Base-by-base conservation (phyloP, 2,888 invertebrate species). In the Hoplodrina ambigua region DNA sequence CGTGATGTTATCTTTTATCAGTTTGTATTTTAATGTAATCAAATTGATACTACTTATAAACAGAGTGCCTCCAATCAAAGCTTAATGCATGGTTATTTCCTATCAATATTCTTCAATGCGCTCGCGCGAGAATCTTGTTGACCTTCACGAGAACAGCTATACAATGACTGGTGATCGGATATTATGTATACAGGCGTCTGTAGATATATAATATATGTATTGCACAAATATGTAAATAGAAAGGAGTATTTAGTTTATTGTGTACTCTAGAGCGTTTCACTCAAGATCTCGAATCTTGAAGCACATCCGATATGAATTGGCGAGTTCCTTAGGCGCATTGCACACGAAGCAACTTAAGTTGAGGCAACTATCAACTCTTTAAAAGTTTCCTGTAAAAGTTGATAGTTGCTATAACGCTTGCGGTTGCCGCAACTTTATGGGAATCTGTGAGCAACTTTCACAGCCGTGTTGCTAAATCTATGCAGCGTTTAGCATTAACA, bases 91-190 rank as follows among this genome's bases (percentile, higher is more conserved):
- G 30, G 30, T 57, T 30, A 46, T 55, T 58, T 54, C 17, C 41
- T 44, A 79, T 75, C 59, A 64, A 55, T 75, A 75, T 73, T 60
- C 75, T 17, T 58, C 44, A 4, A 54, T 13, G 37, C 33, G 61
- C 41, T 50, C 8, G 59, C 59, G 10, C 60, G 44, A 65, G 80
- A 79, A 82, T 75, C 82, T 82, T 30, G 84, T 49, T 20, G 75
- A 82, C 82, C 84, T 84, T 83, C 72, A 53, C 30, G 5, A 53
- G 68, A 69, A 46, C 70, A 55, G 61, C 64, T 74, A 58, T 68
- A 54, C 49, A 57, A 66, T 60, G 33, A 54, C 7, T 46, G 25
- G 44, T 62, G 58, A 69, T 80, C 55, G 15, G 69, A 59, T 53
- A 15, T 72, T 15, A 56, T 71, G 33, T 6, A 33, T 60, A 44